Base-by-base conservation (phyloP, 1,140 invertebrate species). In the Plodia interpunctella region DNA sequence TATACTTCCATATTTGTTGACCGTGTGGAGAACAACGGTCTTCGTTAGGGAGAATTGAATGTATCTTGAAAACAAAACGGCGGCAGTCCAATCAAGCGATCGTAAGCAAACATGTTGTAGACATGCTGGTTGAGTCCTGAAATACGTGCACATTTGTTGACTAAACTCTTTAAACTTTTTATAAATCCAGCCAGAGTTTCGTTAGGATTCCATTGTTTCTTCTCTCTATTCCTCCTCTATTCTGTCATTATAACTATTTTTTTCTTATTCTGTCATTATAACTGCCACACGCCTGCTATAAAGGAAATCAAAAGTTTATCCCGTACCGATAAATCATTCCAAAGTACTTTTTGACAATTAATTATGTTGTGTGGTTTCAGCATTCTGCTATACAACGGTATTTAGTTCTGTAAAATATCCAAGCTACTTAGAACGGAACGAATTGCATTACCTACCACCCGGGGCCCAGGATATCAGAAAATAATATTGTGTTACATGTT, bases 51-150 rank as follows among this genome's bases (percentile, higher is more conserved):
- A 66, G 60, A 57, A 66, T 63, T 62, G 65, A 70, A 63, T 65
- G 70, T 70, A 72, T 67, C 63, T 78, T 67, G 63, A 66, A 74
- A 77, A 70, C 66, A 71, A 74, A 75, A 57, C 63, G 58, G 61
- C 55, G 20, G 13, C n/a, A 21, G 62, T 60, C 66, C 68, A 74
- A 76, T 78, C 76, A 76, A 74, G 60, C 67, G 58, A 72, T 65
- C 61, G 53, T 56, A 59, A 59, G 61, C 55, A 70, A 76, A 76
- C 59, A 65, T 18, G 30, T 50, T 54, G 49, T 49, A 21, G 30
- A 51, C 35, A 56, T 28, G 21, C 49, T 28, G 10, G 11, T 35
- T 62, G 38, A 35, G 18, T 56, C 13, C 38, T 44, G 38, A 11
- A 11, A 32, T 32, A 32, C 30, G 9, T 32, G n/a, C n/a, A n/a